Percentiles rank a stretch among this genome's conserved stretches.
These are phyloP conservation scores for Crypturellus undulatus DNA, from an alignment of 2,113 vertebrate genomes.

Conservation along the genomic window DNA sequence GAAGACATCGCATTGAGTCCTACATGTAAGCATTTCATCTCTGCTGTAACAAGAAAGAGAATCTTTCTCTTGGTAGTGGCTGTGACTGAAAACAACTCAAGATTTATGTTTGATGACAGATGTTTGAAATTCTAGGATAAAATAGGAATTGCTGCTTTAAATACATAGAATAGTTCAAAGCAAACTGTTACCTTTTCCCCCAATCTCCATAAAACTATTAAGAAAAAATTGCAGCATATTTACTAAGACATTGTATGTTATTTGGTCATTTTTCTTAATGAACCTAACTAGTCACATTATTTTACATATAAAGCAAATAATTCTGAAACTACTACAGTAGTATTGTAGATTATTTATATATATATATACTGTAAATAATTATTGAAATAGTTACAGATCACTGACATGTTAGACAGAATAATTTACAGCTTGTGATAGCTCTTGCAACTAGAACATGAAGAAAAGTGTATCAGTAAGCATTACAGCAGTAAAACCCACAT, in stretches of 20 bases:
- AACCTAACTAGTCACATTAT: background rate
- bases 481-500: background rate
- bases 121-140: background rate
- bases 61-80: background rate
- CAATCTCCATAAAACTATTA: background rate
- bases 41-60: background rate
- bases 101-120: background rate
- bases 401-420: background rate
- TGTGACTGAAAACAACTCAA: slow-evolving; percentile 8
- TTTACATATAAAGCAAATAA: background rate
- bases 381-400: background rate
- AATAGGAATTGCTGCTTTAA: background rate
- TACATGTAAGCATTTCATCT: background rate
- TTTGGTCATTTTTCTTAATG: background rate
- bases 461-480: background rate
- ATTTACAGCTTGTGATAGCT: background rate
- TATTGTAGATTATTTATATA: too few relatives aligned
- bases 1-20: background rate
- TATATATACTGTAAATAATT: too few relatives aligned
- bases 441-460: background rate
- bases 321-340: background rate
- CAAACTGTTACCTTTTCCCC: background rate
- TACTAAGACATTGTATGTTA: background rate
- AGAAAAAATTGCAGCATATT: background rate
- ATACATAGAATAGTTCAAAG: background rate